Evolutionary conservation across 64 coral and sea anemone species (phyloP).

Genomic region (Montipora cactus): DNA sequence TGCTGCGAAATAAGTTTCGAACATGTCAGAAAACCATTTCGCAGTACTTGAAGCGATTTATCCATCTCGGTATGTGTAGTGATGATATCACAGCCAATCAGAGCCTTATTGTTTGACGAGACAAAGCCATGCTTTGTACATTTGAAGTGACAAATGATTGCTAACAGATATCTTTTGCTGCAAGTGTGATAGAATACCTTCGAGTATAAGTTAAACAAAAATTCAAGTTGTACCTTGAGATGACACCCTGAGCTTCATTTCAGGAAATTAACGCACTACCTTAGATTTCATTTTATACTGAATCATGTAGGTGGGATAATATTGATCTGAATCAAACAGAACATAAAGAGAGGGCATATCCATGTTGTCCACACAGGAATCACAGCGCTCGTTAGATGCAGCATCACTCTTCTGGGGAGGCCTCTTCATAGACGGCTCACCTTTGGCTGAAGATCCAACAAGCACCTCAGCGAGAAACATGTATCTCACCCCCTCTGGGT

Average conservation of each 20-base stretch:
- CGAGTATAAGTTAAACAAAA: not conserved
- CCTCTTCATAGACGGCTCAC: not conserved
- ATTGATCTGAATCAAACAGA: constrained; percentile 56
- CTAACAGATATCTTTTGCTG: no score
- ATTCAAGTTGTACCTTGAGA: not conserved
- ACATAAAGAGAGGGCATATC: constrained; percentile 36
- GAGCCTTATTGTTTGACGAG: no score
- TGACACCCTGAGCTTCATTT: not conserved
- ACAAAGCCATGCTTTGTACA: no score
- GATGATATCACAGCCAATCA: no score
- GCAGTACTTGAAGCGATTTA: no score
- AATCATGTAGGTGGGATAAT: constrained; percentile 51
- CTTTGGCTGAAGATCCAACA: constrained; percentile 49
- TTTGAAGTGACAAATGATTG: no score
- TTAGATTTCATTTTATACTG: constrained; percentile 36
- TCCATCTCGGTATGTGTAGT: no score
- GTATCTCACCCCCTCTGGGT: not conserved
- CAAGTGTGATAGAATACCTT: no score
- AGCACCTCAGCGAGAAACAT: constrained; percentile 56
- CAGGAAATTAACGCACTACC: not conserved
- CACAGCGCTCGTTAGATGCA: not conserved
- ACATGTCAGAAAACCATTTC: no score
- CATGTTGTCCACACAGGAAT: constrained; percentile 61
- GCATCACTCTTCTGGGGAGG: not conserved
- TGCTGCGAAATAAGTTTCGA: no score